Conservation (phyloP, 2,113 vertebrate genomes). For the Megaceryle torquata region DNA sequence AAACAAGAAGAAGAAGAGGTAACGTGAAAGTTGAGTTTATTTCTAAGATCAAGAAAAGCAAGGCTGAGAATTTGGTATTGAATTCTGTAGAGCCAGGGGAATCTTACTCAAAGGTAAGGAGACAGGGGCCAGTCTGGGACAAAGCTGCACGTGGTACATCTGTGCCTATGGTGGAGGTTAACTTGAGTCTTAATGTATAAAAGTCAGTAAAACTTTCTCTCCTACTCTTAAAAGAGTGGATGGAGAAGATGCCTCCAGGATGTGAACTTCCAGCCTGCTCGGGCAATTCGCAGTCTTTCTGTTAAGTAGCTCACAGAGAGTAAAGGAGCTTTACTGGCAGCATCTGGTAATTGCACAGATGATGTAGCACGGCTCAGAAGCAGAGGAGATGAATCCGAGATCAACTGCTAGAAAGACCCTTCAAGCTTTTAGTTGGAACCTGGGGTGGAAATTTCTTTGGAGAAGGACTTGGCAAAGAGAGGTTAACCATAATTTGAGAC, state of each 20-base stretch:
- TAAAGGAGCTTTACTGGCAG: not conserved
- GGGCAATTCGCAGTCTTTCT: not conserved
- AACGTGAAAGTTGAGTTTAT: not conserved
- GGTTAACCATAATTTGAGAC: not conserved
- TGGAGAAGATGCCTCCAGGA: not conserved
- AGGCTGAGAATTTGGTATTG: not conserved
- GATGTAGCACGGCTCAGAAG: not conserved
- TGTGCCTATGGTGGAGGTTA: not conserved
- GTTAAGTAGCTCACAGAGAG: not conserved
- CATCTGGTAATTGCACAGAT: not conserved
- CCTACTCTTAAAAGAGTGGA: not conserved
- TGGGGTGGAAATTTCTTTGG: not conserved
- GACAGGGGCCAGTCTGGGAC: not conserved
- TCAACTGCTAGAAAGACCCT: not conserved
- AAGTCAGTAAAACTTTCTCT: not conserved
- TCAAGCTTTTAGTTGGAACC: not conserved
- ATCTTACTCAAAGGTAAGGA: not conserved
- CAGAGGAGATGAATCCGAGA: not conserved
- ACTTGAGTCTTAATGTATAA: not conserved
- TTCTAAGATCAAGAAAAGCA: not conserved
- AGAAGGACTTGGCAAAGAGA: not conserved
- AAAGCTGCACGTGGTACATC: not conserved
- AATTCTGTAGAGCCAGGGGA: not conserved
- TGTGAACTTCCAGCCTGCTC: not conserved
- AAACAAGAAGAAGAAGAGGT: constrained; percentile 87